Evolutionary conservation across 2,888 invertebrate genomes (phyloP), one percentile per base, ranked within the genome.

Genomic region (Hoplodrina ambigua): DNA sequence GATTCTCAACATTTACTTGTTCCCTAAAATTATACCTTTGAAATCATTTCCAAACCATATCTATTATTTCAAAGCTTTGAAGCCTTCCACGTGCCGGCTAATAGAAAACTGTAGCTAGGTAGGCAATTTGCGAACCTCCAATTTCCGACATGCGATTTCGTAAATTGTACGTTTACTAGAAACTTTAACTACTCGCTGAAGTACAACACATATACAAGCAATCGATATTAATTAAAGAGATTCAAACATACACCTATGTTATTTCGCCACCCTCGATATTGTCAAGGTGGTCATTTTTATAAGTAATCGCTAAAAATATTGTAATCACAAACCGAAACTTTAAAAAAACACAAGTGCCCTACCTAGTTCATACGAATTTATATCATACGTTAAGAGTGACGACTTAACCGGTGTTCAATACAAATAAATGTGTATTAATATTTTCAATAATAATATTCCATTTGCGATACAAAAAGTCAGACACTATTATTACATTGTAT

Each of bases 401-500:
- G 10, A 19, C 50, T 50, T 19, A 10, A 10, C 19, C 15, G 20
- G 15, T 44, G 1, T 57, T 41, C 13, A 41, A 41, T 19, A 56
- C n/a, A 41, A 17, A 44, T 20, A 56, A 11, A 20, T 2, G 10
- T 8, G n/a, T 19, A 30, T 8, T 20, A 19, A 55, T 25, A 60
- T 37, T 44, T 33, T 57, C 13, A 20, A 63, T 50, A 4, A 25
- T 20, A 25, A 53, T 15, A 44, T 62, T 55, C 11, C 44, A 69
- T 54, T 54, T n/a, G 25, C 33, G 60, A 53, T 7, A 79, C 54
- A 66, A 72, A 52, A 64, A 67, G 25, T 33, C 53, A 67, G 69
- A 74, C 50, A 33, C 25, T 82, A 67, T 79, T 79, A 56, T 41
- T 4, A 57, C 44, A 66, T 61, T 69, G 30, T 80, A 61, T 46